Base-by-base conservation (phyloP, 2,797 vertebrate genomes). In the Tokudaia tokunoshimensis region DNA sequence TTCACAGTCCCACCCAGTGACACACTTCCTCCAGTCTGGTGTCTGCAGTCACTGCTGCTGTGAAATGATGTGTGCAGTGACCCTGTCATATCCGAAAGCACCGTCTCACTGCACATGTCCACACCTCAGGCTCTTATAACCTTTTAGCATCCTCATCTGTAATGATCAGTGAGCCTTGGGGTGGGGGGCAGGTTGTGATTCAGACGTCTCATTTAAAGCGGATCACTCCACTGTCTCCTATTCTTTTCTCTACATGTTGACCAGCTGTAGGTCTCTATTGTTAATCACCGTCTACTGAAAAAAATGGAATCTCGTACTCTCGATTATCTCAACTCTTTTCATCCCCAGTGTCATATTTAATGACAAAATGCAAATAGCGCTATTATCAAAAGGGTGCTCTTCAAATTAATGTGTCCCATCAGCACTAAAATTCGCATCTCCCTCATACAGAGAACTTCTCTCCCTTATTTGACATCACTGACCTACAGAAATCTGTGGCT, bases 291-390 rank as follows among this genome's bases (percentile, higher is more conserved):
- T 26, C 19, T 26, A 2, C 19, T 86, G 44, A 55, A 41, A 76
- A 76, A 50, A 65, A 50, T 22, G 41, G 10, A 22, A 22, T 3
- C 44, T 44, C 20, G 15, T 14, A 24, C 8, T 67, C 31, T 70
- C 12, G 2, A 67, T 34, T 26, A 50, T 50, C 83, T 67, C 14
- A 22, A 70, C 63, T 52, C 63, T 67, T 87, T 50, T 74, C n/a
- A 41, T 88, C 24, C 11, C 41, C 78, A 81, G 12, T 24, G 22
- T 37, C 81, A 57, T 44, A 44, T 76, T 63, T 11, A 70, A 59
- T 82, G 65, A 88, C 4, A 83, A 91, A 85, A 89, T 75, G 31
- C 44, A 94, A 96, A 89, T 41, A 70, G 22, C 31, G 55, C 41
- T 47, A n/a, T 74, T 17, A 79, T 50, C 34, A 9, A 89, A 94